Conservation (phyloP, 2,113 vertebrate species). For the Scophthalmus maximus region DNA sequence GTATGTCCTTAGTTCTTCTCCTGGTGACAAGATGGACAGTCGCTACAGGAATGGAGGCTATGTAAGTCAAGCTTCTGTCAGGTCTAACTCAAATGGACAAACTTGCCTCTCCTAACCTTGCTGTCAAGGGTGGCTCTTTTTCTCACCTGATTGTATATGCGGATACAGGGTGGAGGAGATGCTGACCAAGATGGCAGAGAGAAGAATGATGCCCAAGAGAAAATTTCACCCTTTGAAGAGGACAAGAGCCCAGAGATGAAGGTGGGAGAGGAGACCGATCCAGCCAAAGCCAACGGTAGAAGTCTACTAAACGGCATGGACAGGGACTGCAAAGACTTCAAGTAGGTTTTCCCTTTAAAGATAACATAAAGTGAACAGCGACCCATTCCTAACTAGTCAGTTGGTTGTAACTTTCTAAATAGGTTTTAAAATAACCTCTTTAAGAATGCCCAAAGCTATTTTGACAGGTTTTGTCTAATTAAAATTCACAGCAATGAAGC, state of each 20-base stretch:
- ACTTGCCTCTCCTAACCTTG: background rate
- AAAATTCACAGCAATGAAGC: no score
- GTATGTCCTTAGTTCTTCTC: slow-evolving; percentile 98
- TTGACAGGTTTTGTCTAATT: no score
- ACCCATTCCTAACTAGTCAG: no score
- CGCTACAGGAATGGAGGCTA: slow-evolving; percentile 97
- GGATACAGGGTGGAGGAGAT: slow-evolving; percentile 90
- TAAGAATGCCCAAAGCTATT: no score
- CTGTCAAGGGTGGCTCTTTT: background rate
- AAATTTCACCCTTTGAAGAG: slow-evolving; percentile 94
- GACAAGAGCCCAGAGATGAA: slow-evolving; percentile 96
- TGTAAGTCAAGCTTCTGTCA: slow-evolving; percentile 83
- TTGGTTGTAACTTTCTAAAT: no score
- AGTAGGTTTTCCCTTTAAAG: slow-evolving; percentile 80
- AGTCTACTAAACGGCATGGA: slow-evolving; percentile 97
- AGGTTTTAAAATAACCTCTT: no score
- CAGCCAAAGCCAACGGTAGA: slow-evolving; percentile 93
- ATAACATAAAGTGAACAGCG: background rate
- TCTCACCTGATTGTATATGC: background rate
- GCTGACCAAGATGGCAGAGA: slow-evolving; percentile 93
- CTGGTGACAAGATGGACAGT: slow-evolving; percentile 97
- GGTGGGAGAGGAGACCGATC: slow-evolving; percentile 90
- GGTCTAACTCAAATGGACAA: background rate
- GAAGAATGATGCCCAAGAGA: slow-evolving; percentile 93
- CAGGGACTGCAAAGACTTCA: slow-evolving; percentile 99